phyloP scores from a whole-genome alignment of 2,888 invertebrate genomes.

The Baronia brevicornis region DNA sequence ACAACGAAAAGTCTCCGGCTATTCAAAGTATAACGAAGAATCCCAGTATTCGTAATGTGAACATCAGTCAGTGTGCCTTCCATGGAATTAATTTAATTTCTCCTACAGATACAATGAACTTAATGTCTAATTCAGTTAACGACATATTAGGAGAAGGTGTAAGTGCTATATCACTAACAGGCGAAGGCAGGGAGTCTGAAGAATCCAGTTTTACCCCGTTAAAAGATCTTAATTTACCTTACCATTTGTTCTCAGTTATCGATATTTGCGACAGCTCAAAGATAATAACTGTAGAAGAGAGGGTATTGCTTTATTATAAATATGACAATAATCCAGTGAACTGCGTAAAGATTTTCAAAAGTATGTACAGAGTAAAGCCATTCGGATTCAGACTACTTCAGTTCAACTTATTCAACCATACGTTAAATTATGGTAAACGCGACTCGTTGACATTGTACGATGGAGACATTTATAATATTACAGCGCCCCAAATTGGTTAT shows the following conservation, averaged over 20 bases:
- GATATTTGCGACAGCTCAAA: constrained; percentile 98
- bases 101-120: constrained; percentile 86
- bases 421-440: constrained; percentile 84
- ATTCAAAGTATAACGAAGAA: constrained; percentile 92
- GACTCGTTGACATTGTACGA: constrained; percentile 93
- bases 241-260: constrained; percentile 93
- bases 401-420: constrained; percentile 93
- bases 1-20: constrained; percentile 95
- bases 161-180: constrained; percentile 91
- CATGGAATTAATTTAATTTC: constrained; percentile 95
- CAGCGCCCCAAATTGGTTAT: constrained; percentile 81
- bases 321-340: constrained; percentile 97
- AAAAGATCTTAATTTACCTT: constrained; percentile 87
- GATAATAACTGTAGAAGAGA: constrained; percentile 90
- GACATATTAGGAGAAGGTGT: constrained; percentile 93
- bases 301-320: constrained; percentile 95
- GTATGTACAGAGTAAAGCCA: constrained; percentile 88
- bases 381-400: constrained; percentile 93
- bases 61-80: constrained; percentile 88
- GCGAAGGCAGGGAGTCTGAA: constrained; percentile 91
- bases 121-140: constrained; percentile 83
- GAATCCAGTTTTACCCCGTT: constrained; percentile 93
- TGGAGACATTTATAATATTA: constrained; percentile 93
- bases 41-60: constrained; percentile 87
- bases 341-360: constrained; percentile 97